phyloP scores from a whole-genome alignment of 2,797 vertebrate species.

The Phalanger gymnotis region DNA sequence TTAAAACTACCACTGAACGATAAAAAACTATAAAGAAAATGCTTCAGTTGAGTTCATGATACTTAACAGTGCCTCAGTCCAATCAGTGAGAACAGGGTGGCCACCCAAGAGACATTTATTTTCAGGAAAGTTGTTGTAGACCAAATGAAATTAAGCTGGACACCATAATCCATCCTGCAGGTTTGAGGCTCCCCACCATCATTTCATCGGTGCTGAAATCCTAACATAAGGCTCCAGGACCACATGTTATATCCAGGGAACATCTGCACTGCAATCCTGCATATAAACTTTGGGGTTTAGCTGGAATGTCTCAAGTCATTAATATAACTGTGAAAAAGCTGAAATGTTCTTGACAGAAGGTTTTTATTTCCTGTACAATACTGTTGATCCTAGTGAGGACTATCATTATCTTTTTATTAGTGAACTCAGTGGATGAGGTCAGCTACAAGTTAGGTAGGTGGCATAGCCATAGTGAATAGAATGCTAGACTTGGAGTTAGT shows the following conservation, averaged over 20 bases:
- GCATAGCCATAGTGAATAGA: background rate
- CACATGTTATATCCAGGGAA: background rate
- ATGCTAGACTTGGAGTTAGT: background rate
- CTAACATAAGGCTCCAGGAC: background rate
- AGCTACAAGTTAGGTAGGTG: background rate
- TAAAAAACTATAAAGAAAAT: background rate
- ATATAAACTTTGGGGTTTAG: background rate
- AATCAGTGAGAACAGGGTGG: background rate
- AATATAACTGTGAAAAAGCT: background rate
- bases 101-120: conserved; percentile 15
- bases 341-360: background rate
- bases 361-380: background rate
- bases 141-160: background rate
- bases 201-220: background rate
- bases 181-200: background rate
- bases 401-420: conserved; percentile 1
- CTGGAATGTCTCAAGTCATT: background rate
- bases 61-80: background rate
- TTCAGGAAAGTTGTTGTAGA: background rate
- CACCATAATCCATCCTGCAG: background rate
- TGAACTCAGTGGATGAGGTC: background rate
- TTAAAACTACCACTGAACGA: background rate
- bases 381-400: background rate
- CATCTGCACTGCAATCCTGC: background rate
- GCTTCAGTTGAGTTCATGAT: background rate